Evolutionary conservation across 1,140 invertebrate species (phyloP).

Genomic region (Zaprionus camerounensis): DNA sequence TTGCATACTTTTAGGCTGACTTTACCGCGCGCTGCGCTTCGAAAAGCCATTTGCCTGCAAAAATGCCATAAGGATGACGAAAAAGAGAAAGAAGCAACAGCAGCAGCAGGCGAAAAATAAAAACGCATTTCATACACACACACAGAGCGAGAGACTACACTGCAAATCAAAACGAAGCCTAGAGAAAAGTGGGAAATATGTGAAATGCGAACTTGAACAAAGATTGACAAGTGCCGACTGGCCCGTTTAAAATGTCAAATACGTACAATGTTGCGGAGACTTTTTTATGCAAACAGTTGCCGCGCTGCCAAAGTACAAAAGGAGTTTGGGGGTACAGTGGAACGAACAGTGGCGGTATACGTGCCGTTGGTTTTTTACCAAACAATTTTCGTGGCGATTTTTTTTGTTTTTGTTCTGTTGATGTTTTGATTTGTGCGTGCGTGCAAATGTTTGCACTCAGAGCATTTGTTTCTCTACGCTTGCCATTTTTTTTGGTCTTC

Average conservation of each 20-base stretch:
- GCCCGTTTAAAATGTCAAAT: constrained; percentile 82
- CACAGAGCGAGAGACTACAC: constrained; percentile 21
- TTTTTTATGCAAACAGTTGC: constrained; percentile 69
- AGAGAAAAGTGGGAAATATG: constrained; percentile 67
- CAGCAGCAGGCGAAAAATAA: constrained; percentile 14
- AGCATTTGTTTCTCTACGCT: constrained; percentile 62
- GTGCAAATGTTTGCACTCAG: constrained; percentile 79
- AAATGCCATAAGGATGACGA: constrained; percentile 65
- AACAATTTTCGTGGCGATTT: constrained; percentile 48
- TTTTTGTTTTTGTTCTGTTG: constrained; percentile 66
- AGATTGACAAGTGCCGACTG: constrained; percentile 82
- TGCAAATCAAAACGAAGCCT: constrained; percentile 51
- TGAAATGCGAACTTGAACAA: constrained; percentile 81
- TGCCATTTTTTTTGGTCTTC: constrained; percentile 49
- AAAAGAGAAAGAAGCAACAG: constrained; percentile 42
- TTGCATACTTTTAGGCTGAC: constrained; percentile 82
- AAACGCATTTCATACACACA: constrained; percentile 24
- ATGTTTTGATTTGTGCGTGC: constrained; percentile 82
- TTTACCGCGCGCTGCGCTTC: constrained; percentile 61
- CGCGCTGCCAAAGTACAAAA: constrained; percentile 1
- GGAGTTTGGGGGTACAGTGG: not conserved
- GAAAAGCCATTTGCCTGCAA: constrained; percentile 74
- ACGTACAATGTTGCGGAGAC: constrained; percentile 76
- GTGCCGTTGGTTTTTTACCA: constrained; percentile 62
- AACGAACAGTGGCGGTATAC: constrained; percentile 23